Evolutionary conservation across 92 coral and sea anemone genomes (phyloP).

Genomic region (Siderastrea siderea): DNA sequence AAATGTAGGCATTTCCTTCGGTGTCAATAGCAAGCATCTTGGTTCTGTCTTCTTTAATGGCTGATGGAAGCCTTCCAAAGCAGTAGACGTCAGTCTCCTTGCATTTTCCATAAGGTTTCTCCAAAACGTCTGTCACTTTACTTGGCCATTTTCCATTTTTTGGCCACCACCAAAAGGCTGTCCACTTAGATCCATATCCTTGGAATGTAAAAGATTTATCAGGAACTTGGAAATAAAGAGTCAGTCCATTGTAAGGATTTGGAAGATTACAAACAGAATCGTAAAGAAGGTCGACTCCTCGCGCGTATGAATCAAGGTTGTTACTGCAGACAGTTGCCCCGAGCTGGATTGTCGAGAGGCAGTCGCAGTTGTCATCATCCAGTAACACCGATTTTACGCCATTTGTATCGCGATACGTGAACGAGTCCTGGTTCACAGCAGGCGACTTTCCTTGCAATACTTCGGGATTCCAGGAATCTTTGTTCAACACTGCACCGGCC

Average conservation of each 20-base stretch:
- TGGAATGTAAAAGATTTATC: constrained; percentile 41
- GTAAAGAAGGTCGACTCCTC: constrained; percentile 66
- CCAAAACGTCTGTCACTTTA: constrained; percentile 59
- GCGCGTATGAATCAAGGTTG: constrained; percentile 20
- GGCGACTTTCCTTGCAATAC: constrained; percentile 69
- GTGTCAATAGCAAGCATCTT: constrained; percentile 67
- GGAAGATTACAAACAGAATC: constrained; percentile 72
- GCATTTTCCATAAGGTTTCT: constrained; percentile 56
- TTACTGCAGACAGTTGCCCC: constrained; percentile 63
- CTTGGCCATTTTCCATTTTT: constrained; percentile 69
- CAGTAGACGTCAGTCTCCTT: constrained; percentile 64
- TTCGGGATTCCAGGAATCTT: constrained; percentile 70
- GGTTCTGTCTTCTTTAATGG: constrained; percentile 57
- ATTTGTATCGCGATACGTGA: constrained; percentile 57
- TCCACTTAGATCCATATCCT: constrained; percentile 64
- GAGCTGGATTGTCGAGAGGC: constrained; percentile 67
- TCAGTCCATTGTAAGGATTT: constrained; percentile 51
- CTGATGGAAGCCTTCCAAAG: constrained; percentile 72
- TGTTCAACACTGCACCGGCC: constrained; percentile 61
- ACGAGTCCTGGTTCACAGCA: constrained; percentile 67
- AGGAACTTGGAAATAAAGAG: constrained; percentile 46
- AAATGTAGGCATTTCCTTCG: constrained; percentile 64
- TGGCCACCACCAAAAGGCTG: constrained; percentile 84
- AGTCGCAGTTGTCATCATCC: constrained; percentile 84
- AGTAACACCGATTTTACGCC: constrained; percentile 71